Evolutionary conservation across 2,888 invertebrate genomes (phyloP).

Genomic region (Zhuqinia jingwanae): DNA sequence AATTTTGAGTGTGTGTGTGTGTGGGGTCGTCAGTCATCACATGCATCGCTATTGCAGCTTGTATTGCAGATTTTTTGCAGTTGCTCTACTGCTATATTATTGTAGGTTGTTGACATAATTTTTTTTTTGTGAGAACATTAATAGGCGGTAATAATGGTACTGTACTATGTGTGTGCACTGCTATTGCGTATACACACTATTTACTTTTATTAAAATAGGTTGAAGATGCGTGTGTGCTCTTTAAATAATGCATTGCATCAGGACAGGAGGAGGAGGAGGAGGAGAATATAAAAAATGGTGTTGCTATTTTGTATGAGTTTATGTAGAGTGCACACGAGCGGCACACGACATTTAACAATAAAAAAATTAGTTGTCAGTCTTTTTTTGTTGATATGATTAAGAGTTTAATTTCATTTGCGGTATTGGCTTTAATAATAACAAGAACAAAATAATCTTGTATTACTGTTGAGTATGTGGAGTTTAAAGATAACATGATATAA

Average conservation of each 20-base stretch:
- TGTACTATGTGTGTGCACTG: too few species aligned
- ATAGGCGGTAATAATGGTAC: background rate
- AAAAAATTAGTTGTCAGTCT: background rate
- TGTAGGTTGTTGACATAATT: conserved; percentile 48
- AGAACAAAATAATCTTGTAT: background rate
- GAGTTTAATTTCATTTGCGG: conserved; percentile 23
- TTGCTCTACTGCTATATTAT: background rate
- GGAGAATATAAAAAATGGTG: background rate
- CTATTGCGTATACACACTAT: conserved; percentile 49
- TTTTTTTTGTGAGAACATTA: conserved; percentile 37
- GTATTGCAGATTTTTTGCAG: background rate
- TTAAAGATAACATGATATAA: conserved; percentile 16
- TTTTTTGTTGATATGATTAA: conserved; percentile 6
- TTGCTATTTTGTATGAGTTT: too few species aligned
- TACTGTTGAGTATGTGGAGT: background rate
- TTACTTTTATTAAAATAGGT: conserved; percentile 21
- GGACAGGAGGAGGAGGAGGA: background rate
- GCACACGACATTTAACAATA: conserved; percentile 48
- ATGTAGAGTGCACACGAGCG: conserved; percentile 28
- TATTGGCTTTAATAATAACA: conserved; percentile 16
- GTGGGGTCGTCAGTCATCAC: background rate
- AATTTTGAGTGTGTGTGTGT: background rate
- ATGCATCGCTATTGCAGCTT: background rate
- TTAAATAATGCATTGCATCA: background rate
- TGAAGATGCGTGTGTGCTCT: conserved; percentile 45